Evolutionary conservation across 2,113 vertebrate species (phyloP).

Genomic region (Calidris pugnax): DNA sequence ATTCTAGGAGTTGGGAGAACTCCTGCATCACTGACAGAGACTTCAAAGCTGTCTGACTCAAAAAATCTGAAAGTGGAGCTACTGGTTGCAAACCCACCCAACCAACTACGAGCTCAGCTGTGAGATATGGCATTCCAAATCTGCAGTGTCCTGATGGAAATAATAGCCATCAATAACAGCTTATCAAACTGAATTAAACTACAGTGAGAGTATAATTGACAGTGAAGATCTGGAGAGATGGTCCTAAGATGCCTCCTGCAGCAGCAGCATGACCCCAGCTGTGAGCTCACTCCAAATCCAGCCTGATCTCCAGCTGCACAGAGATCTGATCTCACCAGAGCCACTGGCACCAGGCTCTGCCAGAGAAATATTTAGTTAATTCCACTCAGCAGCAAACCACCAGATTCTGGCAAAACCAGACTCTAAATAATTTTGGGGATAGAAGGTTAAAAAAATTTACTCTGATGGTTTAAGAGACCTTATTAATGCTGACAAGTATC

Average conservation of each 20-base stretch:
- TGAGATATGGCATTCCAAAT: accelerated
- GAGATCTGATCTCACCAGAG: background rate
- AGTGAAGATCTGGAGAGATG: background rate
- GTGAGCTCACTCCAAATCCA: background rate
- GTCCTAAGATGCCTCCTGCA: background rate
- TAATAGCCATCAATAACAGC: background rate
- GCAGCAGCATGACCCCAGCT: background rate
- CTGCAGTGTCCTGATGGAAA: background rate
- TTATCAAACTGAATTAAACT: background rate
- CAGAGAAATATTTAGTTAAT: background rate
- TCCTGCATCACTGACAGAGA: background rate
- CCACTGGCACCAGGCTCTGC: accelerated
- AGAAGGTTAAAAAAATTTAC: background rate
- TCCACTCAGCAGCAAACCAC: background rate
- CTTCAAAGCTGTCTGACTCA: background rate
- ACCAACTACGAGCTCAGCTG: background rate
- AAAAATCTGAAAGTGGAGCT: background rate
- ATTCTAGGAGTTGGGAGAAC: background rate
- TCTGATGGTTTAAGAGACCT: background rate
- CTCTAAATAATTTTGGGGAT: background rate
- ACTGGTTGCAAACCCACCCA: background rate
- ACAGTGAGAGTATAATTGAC: background rate
- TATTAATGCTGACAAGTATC: too few species aligned
- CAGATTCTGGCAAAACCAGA: background rate
- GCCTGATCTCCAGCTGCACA: background rate